Percentiles rank a stretch among this genome's conserved stretches.
phyloP scores from a whole-genome alignment of 2,113 vertebrate species.

The Mirza zaza region DNA sequence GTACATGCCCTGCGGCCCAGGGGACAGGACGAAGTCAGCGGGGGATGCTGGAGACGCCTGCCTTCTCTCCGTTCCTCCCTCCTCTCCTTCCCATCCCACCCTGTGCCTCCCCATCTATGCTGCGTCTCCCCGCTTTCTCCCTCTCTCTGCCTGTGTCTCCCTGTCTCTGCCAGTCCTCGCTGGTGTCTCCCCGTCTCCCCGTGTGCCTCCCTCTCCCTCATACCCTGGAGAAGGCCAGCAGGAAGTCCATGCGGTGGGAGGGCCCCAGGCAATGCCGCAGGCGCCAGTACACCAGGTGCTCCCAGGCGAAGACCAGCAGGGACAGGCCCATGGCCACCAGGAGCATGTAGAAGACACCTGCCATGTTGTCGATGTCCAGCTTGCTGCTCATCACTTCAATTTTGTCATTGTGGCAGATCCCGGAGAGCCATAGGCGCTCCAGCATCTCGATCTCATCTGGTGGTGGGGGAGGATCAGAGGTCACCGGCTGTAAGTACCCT shows the following conservation, averaged over 20 bases:
- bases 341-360: constrained; percentile 95
- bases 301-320: constrained; percentile 93
- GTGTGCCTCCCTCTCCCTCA: accelerated
- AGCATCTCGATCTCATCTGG: constrained; percentile 94
- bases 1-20: constrained; percentile 91
- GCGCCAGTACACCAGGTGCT: constrained; percentile 93
- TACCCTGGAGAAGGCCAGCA: constrained; percentile 93
- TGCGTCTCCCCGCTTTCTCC: too few relatives aligned
- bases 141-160: accelerated
- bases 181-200: too few relatives aligned
- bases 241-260: constrained; percentile 91
- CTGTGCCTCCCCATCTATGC: too few relatives aligned
- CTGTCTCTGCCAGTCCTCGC: neutral
- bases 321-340: constrained; percentile 94
- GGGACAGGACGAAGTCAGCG: neutral
- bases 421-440: constrained; percentile 92
- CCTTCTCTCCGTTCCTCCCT: neutral
- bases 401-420: constrained; percentile 95
- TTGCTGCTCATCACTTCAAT: constrained; percentile 96
- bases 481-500: neutral
- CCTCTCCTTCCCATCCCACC: accelerated
- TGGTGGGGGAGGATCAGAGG: neutral
- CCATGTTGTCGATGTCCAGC: constrained; percentile 96
- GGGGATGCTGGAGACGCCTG: accelerated
- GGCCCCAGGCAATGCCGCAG: constrained; percentile 91